These are phyloP conservation scores for Phoxinus phoxinus DNA, from an alignment of 2,113 vertebrate genomes.

Conservation along the genomic window DNA sequence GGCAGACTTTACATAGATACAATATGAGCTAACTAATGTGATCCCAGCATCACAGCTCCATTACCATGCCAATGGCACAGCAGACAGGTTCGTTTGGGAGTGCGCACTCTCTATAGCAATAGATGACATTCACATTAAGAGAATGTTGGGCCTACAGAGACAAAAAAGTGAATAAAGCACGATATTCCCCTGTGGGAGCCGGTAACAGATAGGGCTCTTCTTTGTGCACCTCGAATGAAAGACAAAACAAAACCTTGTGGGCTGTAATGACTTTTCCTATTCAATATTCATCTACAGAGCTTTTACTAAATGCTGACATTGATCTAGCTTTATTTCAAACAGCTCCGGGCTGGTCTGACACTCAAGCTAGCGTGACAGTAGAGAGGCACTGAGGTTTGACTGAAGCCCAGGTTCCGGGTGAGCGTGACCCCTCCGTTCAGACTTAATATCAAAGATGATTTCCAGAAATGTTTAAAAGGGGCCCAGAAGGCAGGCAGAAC, in stretches of 20 bases:
- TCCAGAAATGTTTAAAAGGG: conserved; percentile 41
- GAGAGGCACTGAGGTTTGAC: conserved; percentile 16
- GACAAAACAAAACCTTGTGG: conserved; percentile 45
- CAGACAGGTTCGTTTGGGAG: neutral
- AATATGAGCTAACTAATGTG: conserved; percentile 44
- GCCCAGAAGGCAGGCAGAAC: conserved; percentile 16
- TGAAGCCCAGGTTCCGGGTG: conserved; percentile 1
- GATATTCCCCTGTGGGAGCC: conserved; percentile 41
- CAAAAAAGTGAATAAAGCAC: neutral
- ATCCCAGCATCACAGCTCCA: conserved; percentile 39
- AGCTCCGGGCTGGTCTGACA: conserved; percentile 23
- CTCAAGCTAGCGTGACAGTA: conserved; percentile 6
- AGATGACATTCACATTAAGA: conserved; percentile 43
- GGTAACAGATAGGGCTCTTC: conserved; percentile 42
- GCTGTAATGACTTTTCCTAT: conserved; percentile 45
- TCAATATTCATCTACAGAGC: conserved; percentile 39
- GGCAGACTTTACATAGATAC: conserved; percentile 43
- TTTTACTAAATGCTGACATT: conserved; percentile 37
- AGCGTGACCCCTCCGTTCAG: conserved; percentile 23
- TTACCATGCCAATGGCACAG: conserved; percentile 40
- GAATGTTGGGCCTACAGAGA: conserved; percentile 10
- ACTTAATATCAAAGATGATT: conserved; percentile 36
- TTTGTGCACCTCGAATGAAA: conserved; percentile 34
- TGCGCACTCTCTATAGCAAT: conserved; percentile 7
- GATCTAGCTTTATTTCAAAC: conserved; percentile 37